phyloP scores from a whole-genome alignment of 2,888 invertebrate genomes.

The Eupithecia inturbata region DNA sequence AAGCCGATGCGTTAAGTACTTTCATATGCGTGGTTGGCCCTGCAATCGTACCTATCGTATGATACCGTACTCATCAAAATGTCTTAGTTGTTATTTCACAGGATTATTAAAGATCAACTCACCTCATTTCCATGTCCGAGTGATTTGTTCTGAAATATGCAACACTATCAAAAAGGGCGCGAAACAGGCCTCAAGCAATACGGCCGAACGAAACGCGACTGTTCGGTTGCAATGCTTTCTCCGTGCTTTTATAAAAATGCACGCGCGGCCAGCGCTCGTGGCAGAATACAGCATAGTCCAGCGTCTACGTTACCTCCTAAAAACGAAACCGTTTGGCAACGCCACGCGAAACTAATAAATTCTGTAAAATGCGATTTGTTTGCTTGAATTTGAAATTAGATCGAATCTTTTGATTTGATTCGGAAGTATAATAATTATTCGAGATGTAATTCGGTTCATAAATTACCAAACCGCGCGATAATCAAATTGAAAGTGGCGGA shows the following conservation, averaged over 20 bases:
- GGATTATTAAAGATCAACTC: conserved; percentile 45
- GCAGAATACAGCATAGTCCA: conserved; percentile 24
- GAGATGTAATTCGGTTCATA: conserved; percentile 42
- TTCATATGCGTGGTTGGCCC: not conserved
- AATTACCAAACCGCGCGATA: conserved; percentile 32
- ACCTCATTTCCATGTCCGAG: conserved; percentile 70
- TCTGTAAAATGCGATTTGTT: conserved; percentile 60
- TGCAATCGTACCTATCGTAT: not conserved
- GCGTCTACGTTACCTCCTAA: conserved; percentile 48
- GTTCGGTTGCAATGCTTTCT: conserved; percentile 76
- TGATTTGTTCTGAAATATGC: conserved; percentile 59
- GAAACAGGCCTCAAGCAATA: conserved; percentile 55
- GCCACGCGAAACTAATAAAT: conserved; percentile 68
- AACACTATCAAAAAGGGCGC: conserved; percentile 72
- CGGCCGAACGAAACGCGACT: conserved; percentile 60
- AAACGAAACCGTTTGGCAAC: conserved; percentile 76
- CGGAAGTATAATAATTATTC: conserved; percentile 49
- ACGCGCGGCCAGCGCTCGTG: conserved; percentile 38
- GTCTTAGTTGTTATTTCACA: not conserved
- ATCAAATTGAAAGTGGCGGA: conserved; percentile 44
- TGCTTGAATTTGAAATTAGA: conserved; percentile 49
- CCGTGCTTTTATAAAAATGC: conserved; percentile 77
- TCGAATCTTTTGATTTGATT: conserved; percentile 50
- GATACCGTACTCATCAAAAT: not conserved
- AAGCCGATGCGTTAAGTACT: not conserved